Conservation (phyloP, 2,113 vertebrate species). For the Epinephelus lanceolatus region DNA sequence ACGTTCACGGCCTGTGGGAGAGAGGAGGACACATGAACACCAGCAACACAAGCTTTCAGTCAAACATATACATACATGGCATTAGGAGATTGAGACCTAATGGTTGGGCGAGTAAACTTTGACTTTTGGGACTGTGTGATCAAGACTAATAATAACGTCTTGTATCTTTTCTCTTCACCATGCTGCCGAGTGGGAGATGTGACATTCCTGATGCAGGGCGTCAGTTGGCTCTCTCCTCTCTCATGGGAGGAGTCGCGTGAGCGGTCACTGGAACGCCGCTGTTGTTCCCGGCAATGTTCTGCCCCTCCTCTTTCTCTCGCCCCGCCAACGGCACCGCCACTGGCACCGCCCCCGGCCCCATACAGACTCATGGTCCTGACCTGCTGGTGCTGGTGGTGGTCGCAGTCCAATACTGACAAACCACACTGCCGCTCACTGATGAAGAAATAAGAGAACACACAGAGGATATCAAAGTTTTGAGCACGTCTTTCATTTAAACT, state of each 20-base stretch:
- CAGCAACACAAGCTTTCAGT: neutral
- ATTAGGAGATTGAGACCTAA: neutral
- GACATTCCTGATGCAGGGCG: constrained; percentile 97
- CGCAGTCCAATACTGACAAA: constrained; percentile 83
- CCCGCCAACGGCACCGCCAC: constrained; percentile 67
- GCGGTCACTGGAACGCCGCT: constrained; percentile 93
- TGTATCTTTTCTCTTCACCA: constrained; percentile 82
- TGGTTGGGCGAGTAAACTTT: neutral
- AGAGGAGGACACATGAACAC: neutral
- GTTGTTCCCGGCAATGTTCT: constrained; percentile 89
- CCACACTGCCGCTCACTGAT: constrained; percentile 86
- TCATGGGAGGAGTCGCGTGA: constrained; percentile 98
- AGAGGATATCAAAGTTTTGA: constrained; percentile 6
- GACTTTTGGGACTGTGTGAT: neutral
- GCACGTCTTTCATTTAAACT: neutral
- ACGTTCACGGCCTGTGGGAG: constrained; percentile 90
- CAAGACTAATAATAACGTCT: neutral
- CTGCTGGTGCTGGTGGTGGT: constrained; percentile 66
- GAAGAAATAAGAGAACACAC: constrained; percentile 30
- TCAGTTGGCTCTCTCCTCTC: constrained; percentile 93
- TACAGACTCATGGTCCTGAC: constrained; percentile 89
- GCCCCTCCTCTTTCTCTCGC: constrained; percentile 68
- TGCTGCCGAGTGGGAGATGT: constrained; percentile 96
- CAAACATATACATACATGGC: neutral
- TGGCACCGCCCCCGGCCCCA: constrained; percentile 21